Base-by-base conservation (phyloP, 2,888 invertebrate genomes). In the Cheilosia pagana region DNA sequence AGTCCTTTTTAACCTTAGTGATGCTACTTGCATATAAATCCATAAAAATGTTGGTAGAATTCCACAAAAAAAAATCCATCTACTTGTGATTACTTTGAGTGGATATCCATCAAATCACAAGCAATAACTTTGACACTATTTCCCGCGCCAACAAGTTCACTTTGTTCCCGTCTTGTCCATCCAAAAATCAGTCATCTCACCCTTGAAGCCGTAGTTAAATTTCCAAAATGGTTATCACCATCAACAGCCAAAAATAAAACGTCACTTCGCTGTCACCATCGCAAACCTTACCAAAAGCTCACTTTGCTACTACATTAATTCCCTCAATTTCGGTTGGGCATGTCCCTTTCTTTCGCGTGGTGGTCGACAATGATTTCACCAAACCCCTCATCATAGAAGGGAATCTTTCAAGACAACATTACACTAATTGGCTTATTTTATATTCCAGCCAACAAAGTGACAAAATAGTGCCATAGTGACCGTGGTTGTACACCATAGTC, bases 361-460 rank as follows among this genome's bases (percentile, higher is more conserved):
- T 57, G 39, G 39, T 14, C 52, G 63, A 71, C 57, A 55, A 62
- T 57, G 57, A 55, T 45, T 41, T 23, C 41, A n/a, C 39, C 21
- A 21, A 48, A 25, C 23, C 53, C 23, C 35, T 53, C 35, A 6
- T 35, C 21, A 31, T n/a, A 52, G 52, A 76, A 48, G 45, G 39
- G 53, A 81, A 71, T 71, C 81, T 59, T 70, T 76, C 65, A 81
- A 65, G 57, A 76, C 25, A 43, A 23, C 52, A 76, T 71, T 81
- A 71, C 53, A 59, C 59, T 70, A 81, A 81, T 71, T 81, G 76
- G 65, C 57, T 81, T 81, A 65, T 76, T 76, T 77, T 60, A 60
- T 59, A 59, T 76, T 70, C 23, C 25, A 21, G 55, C 31, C 48
- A 68, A 23, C 68, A 60, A 45, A 52, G 57, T 55, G 53, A 60